Conservation (phyloP, 2,888 invertebrate genomes). For the Rugalucina vietnamica region DNA sequence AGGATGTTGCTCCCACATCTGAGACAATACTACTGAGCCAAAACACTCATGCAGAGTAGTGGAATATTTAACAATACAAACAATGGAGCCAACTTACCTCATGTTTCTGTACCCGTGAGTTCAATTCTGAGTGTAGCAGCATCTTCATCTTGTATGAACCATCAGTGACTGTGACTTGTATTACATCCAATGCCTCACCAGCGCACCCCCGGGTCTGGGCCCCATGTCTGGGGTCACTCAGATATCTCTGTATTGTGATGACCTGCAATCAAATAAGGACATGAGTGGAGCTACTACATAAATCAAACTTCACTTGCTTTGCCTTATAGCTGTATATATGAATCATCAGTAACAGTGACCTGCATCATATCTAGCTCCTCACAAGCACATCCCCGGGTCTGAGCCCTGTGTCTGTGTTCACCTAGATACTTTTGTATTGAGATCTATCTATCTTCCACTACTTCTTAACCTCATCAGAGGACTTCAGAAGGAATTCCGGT, state of each 20-base stretch:
- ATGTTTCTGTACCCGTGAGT: slow-evolving; percentile 59
- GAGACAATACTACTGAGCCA: too few species aligned
- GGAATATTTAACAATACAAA: background rate
- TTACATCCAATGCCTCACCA: slow-evolving; percentile 59
- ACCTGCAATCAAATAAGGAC: slow-evolving; percentile 60
- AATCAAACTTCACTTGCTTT: too few species aligned
- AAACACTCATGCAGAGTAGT: too few species aligned
- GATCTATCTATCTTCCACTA: too few species aligned
- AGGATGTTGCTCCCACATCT: too few species aligned
- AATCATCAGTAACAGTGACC: slow-evolving; percentile 61
- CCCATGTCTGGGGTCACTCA: slow-evolving; percentile 64
- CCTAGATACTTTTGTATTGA: slow-evolving; percentile 63
- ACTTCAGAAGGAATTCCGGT: too few species aligned
- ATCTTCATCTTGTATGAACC: slow-evolving; percentile 53
- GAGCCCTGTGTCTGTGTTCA: slow-evolving; percentile 63
- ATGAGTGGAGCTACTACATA: too few species aligned
- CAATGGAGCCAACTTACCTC: slow-evolving; percentile 51
- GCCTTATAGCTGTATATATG: too few species aligned
- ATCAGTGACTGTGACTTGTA: slow-evolving; percentile 67
- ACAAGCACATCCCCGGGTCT: slow-evolving; percentile 45
- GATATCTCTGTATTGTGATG: slow-evolving; percentile 64
- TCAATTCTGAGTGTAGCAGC: slow-evolving; percentile 55
- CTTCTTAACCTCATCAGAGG: too few species aligned
- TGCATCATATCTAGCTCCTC: slow-evolving; percentile 64
- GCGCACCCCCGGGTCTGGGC: slow-evolving; percentile 52